These are phyloP conservation scores for Eublepharis macularius DNA, from an alignment of 2,113 vertebrate species.

Conservation along the genomic window DNA sequence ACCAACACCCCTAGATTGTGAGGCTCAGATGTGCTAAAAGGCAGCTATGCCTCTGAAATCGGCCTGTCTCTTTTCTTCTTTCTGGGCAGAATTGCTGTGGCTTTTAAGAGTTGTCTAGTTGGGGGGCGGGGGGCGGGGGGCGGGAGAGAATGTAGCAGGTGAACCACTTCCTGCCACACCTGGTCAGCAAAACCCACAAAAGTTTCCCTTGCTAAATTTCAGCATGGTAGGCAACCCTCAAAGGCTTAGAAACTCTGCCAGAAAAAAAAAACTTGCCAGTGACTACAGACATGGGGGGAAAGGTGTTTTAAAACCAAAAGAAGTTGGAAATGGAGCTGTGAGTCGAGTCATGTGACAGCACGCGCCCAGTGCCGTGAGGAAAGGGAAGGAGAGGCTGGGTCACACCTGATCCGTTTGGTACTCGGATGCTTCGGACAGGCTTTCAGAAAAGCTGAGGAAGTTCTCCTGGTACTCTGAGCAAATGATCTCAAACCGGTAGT, in stretches of 20 bases:
- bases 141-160: too few species aligned
- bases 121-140: too few species aligned
- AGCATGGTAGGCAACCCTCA: background rate
- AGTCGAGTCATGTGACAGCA: constrained; percentile 47
- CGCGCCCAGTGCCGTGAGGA: constrained; percentile 4
- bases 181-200: background rate
- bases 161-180: background rate
- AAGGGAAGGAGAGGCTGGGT: background rate
- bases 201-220: background rate
- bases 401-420: constrained; percentile 84
- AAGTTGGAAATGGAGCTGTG: constrained; percentile 37
- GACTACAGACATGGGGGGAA: constrained; percentile 47
- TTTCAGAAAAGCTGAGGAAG: constrained; percentile 77
- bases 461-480: constrained; percentile 80
- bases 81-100: background rate
- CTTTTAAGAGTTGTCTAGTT: background rate
- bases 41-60: background rate
- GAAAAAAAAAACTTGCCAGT: background rate
- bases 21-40: background rate
- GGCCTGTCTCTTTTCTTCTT: background rate
- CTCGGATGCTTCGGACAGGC: constrained; percentile 76
- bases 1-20: background rate
- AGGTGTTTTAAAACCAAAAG: constrained; percentile 9
- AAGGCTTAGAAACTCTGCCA: background rate
- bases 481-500: constrained; percentile 82